phyloP scores from a whole-genome alignment of 2,797 vertebrate species.

The Anolis apletophallus region DNA sequence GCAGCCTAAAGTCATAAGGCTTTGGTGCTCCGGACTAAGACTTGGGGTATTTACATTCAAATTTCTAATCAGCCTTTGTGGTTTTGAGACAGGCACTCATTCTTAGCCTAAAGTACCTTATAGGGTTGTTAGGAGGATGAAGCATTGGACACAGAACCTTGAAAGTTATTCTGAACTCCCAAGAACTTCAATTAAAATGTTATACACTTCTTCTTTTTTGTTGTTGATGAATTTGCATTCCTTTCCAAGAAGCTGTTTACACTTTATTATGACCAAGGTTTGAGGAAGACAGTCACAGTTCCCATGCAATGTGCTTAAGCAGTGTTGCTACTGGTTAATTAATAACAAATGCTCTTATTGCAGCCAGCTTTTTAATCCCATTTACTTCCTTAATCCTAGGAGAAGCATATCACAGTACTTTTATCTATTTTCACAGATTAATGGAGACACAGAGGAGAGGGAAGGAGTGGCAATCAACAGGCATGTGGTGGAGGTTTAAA shows the following conservation, averaged over 20 bases:
- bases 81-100: neutral
- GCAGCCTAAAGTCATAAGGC: neutral
- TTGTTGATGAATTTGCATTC: slow-evolving; percentile 5
- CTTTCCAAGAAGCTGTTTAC: slow-evolving; percentile 3
- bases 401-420: fast-evolving
- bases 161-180: neutral
- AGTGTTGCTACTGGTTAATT: slow-evolving; percentile 46
- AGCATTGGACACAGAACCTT: neutral
- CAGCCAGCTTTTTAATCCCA: slow-evolving; percentile 4
- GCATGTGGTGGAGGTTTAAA: neutral
- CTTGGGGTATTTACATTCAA: neutral
- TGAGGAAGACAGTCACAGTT: slow-evolving; percentile 1
- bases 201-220: neutral
- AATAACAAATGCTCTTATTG: slow-evolving; percentile 18
- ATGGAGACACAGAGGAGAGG: neutral
- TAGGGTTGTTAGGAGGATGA: no score
- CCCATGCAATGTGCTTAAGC: neutral
- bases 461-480: neutral
- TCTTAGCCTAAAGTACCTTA: no score
- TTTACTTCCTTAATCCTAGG: neutral
- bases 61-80: neutral
- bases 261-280: slow-evolving; percentile 12
- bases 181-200: neutral
- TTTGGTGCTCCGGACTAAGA: neutral
- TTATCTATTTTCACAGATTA: neutral